These are phyloP conservation scores for Zosterops pallidus DNA, from an alignment of 2,113 vertebrate species.

Conservation along the genomic window DNA sequence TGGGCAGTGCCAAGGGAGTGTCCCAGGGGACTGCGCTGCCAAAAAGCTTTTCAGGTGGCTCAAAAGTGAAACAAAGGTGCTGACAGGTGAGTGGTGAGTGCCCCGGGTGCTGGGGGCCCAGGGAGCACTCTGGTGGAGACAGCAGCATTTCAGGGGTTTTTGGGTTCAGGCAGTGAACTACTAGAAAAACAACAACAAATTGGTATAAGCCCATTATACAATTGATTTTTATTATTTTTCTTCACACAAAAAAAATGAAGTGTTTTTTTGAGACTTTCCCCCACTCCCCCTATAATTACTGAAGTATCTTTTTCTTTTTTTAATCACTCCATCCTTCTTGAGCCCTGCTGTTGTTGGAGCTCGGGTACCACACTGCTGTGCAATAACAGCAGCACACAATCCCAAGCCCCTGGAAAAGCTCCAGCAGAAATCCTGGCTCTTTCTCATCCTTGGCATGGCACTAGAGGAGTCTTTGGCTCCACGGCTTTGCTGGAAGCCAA, in stretches of 20 bases:
- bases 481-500: neutral
- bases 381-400: neutral
- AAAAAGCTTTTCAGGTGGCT: neutral
- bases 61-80: neutral
- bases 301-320: neutral
- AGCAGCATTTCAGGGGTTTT: neutral
- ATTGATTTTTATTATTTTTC: neutral
- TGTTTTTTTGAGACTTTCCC: neutral
- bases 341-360: neutral
- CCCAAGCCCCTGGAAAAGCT: neutral
- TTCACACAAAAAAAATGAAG: neutral
- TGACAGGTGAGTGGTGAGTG: accelerated
- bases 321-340: accelerated
- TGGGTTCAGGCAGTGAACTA: neutral
- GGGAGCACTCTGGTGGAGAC: accelerated
- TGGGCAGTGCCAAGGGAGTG: accelerated
- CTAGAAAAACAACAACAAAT: neutral
- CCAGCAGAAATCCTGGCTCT: neutral
- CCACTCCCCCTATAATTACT: neutral
- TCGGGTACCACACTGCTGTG: neutral
- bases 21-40: accelerated
- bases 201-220: neutral
- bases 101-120: accelerated
- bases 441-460: neutral
- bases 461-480: neutral